Conservation (phyloP, 2,797 vertebrate species). For the Mormyrops attenuatus region DNA sequence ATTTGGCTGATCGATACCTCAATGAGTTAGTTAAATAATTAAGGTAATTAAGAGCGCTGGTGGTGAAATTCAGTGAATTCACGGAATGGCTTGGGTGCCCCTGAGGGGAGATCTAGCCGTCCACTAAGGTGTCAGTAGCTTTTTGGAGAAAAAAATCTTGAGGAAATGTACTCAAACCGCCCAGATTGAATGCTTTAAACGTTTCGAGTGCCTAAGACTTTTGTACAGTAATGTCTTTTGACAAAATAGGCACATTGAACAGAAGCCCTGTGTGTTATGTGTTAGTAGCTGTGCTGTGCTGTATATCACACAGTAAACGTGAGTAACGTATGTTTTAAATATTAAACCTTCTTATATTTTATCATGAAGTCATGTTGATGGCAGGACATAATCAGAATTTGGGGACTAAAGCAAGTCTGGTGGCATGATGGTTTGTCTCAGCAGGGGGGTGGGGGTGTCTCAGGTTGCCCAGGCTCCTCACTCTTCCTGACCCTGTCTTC, state of each 20-base stretch:
- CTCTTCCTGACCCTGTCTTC: constrained; percentile 40
- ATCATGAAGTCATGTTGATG: not conserved
- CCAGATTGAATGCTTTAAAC: not conserved
- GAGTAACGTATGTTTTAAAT: not conserved
- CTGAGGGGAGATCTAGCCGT: not conserved
- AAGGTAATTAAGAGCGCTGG: not conserved
- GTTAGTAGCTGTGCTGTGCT: not conserved
- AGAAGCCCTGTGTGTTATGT: not conserved
- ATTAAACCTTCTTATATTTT: not conserved
- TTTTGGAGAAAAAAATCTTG: not conserved
- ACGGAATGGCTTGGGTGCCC: not conserved
- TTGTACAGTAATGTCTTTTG: not conserved
- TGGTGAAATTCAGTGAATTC: not conserved
- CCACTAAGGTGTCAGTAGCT: not conserved
- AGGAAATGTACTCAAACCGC: not conserved
- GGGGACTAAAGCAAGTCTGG: not conserved
- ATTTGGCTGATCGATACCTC: not conserved
- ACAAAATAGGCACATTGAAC: not conserved
- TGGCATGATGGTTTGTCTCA: not conserved
- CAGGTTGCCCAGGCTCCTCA: not conserved
- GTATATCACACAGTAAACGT: not conserved
- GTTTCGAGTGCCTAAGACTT: not conserved
- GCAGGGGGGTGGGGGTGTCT: not conserved
- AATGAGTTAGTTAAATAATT: not conserved
- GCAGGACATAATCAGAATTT: not conserved